Base-by-base conservation (phyloP, 1,140 invertebrate species). In the Drosophila pallidifrons region DNA sequence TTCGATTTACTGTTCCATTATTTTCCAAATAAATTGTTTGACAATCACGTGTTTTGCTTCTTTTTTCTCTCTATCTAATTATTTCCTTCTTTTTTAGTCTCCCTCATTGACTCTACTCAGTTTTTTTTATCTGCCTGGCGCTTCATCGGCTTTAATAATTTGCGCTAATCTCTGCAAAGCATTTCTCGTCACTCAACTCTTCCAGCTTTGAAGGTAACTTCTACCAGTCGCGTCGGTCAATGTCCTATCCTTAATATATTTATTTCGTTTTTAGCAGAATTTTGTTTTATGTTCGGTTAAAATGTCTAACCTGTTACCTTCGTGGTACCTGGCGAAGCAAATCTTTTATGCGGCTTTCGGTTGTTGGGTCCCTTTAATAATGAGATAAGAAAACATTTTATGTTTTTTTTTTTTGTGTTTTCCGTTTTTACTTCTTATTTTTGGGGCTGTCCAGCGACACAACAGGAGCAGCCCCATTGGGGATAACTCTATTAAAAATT, bases 401-500 rank as follows among this genome's bases (percentile, higher is more conserved):
- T 65, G 72, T 81, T 76, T 49, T 38, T 49, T 20, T 10, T 13
- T 57, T 35, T 64, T 38, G 8, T 54, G 35, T 38, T 38, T 38
- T 25, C 47, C 5, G 25, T 13, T 52, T 16, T 30, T 0, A 4
- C 35, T 28, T 38, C 10, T 28, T 16, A 41, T 28, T 30, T 49
- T 58, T 47, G 2, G 41, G 20, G 13, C 47, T 3, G 10, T 25
- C 10, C 32, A 55, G 41, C 70, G 64, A 67, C 65, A 74, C 6
- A 41, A 69, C 65, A 16, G 51, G 52, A 68, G 71, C 57, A 61
- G 47, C 67, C 60, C 52, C 45, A 51, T 35, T 47, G 38, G 46
- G 75, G 69, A 87, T 80, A 88, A 88, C 83, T 87, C 83, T 87
- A 87, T 88, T 87, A 80, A 75, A 77, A 65, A 57, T 72, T 58